These are phyloP conservation scores for Ceratina australensis DNA, from an alignment of 1,140 invertebrate genomes.

Conservation along the genomic window DNA sequence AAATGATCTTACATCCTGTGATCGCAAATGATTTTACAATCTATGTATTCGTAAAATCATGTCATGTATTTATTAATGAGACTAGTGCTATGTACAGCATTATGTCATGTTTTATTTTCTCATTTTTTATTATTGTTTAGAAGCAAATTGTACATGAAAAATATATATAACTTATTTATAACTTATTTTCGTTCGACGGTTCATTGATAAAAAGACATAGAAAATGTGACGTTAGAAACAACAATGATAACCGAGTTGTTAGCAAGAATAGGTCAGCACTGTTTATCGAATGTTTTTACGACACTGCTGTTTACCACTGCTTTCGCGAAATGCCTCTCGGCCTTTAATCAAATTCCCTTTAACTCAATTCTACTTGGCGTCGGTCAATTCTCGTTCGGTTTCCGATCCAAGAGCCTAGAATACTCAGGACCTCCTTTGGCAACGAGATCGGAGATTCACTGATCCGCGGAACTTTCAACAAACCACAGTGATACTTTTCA, in stretches of 20 bases:
- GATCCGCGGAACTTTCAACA: neutral
- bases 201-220: neutral
- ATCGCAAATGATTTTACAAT: no score
- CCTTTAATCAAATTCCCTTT: neutral
- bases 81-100: neutral
- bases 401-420: neutral
- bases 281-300: neutral
- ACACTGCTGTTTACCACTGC: neutral
- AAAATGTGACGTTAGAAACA: neutral
- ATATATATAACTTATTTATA: no score
- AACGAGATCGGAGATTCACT: neutral
- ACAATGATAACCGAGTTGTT: neutral
- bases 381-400: neutral
- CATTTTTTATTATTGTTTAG: neutral
- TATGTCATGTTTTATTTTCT: neutral
- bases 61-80: no score
- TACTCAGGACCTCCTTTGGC: neutral
- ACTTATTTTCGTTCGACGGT: no score
- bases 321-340: neutral
- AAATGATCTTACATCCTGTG: no score
- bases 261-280: neutral
- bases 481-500: neutral
- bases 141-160: no score
- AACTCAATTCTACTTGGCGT: neutral
- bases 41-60: no score